Evolutionary conservation across 2,888 invertebrate species (phyloP).

Genomic region (Monopis laevigella): DNA sequence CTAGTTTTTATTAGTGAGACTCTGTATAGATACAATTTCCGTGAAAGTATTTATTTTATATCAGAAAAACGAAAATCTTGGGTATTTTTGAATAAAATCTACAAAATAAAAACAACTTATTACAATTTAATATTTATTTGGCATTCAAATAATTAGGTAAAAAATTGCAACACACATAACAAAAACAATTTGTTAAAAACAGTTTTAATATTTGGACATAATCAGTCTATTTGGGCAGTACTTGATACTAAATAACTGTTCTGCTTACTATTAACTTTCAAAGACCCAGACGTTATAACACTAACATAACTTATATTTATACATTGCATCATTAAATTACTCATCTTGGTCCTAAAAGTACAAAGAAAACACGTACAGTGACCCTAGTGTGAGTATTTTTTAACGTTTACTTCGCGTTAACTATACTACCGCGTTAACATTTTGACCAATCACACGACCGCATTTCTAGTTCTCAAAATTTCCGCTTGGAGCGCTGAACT

Average conservation of each 20-base stretch:
- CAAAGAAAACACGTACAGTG: no score
- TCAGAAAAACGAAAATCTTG: constrained; percentile 13
- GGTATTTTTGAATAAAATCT: constrained; percentile 18
- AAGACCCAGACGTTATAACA: no score
- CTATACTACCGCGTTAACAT: no score
- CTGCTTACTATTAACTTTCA: no score
- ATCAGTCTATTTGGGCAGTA: constrained; percentile 63
- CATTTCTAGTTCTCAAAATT: no score
- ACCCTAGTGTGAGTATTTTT: no score
- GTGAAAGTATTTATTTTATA: constrained; percentile 14
- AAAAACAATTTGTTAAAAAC: constrained; percentile 49
- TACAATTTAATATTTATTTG: constrained; percentile 52
- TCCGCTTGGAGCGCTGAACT: no score
- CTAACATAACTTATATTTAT: no score
- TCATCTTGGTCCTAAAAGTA: no score
- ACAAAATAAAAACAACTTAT: constrained; percentile 25
- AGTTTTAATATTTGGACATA: constrained; percentile 57
- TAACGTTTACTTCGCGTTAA: no score
- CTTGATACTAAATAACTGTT: constrained; percentile 19
- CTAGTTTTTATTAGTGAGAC: not conserved
- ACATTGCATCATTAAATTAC: no score
- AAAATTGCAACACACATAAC: constrained; percentile 53
- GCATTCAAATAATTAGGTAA: constrained; percentile 58
- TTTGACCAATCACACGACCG: no score
- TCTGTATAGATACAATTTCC: constrained; percentile 13